Evolutionary conservation across 2,113 vertebrate genomes (phyloP).

Genomic region (Protomyctophum bolini): DNA sequence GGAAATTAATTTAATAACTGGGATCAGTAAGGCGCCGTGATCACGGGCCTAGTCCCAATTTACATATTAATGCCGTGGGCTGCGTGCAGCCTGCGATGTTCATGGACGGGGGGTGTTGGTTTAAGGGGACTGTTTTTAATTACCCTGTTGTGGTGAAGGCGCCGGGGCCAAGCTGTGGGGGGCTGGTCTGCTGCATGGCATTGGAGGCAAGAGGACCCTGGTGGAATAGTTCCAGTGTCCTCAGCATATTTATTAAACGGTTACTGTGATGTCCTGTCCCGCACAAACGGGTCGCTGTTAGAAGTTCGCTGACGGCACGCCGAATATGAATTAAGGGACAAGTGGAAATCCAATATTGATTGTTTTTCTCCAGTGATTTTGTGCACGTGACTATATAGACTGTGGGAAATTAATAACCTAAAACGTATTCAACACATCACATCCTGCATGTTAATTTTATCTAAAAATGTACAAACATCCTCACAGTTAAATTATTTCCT

Average conservation of each 20-base stretch:
- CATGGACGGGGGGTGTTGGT: conserved; percentile 49
- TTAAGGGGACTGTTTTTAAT: conserved; percentile 63
- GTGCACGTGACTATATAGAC: conserved; percentile 3
- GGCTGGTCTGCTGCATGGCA: conserved; percentile 6
- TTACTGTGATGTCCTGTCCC: conserved; percentile 15
- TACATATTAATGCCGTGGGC: conserved; percentile 76
- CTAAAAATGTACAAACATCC: no score
- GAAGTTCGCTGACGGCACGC: conserved; percentile 23
- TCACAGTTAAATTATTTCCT: no score
- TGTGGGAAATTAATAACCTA: conserved; percentile 35
- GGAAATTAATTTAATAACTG: conserved; percentile 79
- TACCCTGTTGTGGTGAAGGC: conserved; percentile 51
- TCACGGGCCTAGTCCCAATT: conserved; percentile 68
- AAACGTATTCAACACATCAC: conserved; percentile 24
- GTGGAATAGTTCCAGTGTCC: conserved; percentile 20
- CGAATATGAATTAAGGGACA: conserved; percentile 40
- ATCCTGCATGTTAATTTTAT: no score
- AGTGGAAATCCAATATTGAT: conserved; percentile 27
- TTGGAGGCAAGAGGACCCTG: conserved; percentile 15
- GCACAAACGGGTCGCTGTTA: neutral
- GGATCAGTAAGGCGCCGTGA: conserved; percentile 66
- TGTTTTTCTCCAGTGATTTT: conserved; percentile 37
- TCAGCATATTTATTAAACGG: conserved; percentile 36
- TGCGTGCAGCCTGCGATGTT: conserved; percentile 59
- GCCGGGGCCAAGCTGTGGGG: conserved; percentile 5